phyloP scores from a whole-genome alignment of 2,797 vertebrate genomes.

The Phaenicophaeus curvirostris region DNA sequence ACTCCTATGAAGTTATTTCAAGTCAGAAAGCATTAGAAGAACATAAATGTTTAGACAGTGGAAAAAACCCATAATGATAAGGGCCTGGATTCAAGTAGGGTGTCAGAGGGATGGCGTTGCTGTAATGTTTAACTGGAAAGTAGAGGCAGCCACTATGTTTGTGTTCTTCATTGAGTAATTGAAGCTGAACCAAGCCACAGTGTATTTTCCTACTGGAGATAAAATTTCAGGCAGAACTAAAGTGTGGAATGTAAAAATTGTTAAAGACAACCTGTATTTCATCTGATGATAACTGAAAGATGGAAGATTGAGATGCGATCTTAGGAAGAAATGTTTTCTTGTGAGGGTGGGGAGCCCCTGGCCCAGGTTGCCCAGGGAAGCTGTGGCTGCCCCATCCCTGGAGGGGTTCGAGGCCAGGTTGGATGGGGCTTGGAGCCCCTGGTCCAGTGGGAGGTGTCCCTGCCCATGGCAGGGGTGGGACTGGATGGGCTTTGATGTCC shows the following conservation, averaged over 20 bases:
- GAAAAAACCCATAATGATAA: conserved; percentile 34
- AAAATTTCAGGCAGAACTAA: background rate
- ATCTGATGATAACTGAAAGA: background rate
- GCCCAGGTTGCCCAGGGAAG: no score
- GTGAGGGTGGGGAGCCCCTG: no score
- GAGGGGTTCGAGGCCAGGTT: no score
- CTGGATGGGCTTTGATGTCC: no score
- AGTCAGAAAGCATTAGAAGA: conserved; percentile 20
- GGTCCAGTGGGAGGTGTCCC: no score
- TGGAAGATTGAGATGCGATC: no score
- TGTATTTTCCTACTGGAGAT: background rate
- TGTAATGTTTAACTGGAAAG: background rate
- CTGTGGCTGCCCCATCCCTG: no score
- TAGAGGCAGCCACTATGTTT: background rate
- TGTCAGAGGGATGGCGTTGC: background rate
- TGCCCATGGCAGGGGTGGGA: no score
- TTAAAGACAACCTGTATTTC: background rate
- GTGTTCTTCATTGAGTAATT: accelerated
- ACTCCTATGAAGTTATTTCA: conserved; percentile 47
- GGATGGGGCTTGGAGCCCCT: no score
- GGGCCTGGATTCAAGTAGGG: conserved; percentile 5
- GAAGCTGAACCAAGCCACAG: background rate
- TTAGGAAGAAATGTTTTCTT: no score
- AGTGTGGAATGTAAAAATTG: background rate
- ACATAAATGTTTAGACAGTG: conserved; percentile 39